phyloP scores from a whole-genome alignment of 1,140 invertebrate genomes.

The Teleogryllus occipitalis region DNA sequence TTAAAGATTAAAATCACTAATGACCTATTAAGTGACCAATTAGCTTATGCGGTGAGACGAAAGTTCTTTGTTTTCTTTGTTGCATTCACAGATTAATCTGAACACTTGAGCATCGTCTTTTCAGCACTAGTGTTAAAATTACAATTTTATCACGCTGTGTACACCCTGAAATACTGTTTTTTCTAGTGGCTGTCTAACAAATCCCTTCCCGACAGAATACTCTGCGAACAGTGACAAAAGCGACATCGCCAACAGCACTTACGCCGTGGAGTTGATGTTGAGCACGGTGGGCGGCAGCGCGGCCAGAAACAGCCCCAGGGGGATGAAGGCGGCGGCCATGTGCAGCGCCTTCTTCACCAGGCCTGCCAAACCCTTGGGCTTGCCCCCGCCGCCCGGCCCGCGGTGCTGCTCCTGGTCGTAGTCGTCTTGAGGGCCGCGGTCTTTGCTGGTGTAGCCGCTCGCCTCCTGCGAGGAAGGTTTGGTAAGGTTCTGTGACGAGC shows the following conservation, averaged over 20 bases:
- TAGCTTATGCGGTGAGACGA: too few relatives aligned
- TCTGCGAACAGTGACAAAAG: too few relatives aligned
- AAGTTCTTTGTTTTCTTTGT: too few relatives aligned
- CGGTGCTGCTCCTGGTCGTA: background rate
- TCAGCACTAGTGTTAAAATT: too few relatives aligned
- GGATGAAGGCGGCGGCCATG: constrained; percentile 44
- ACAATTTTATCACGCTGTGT: too few relatives aligned
- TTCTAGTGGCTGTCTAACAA: too few relatives aligned
- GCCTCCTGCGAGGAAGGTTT: background rate
- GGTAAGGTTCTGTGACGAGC: background rate
- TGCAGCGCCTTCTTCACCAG: constrained; percentile 42
- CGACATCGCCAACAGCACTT: constrained; percentile 21
- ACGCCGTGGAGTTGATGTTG: constrained; percentile 37
- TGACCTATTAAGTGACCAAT: too few relatives aligned
- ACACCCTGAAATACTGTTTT: too few relatives aligned
- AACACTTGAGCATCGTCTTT: too few relatives aligned
- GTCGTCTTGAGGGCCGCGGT: background rate
- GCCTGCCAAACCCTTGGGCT: background rate
- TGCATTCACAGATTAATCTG: too few relatives aligned
- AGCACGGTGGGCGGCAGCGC: constrained; percentile 46
- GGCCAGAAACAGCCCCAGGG: constrained; percentile 46
- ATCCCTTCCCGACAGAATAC: too few relatives aligned
- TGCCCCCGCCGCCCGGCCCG: background rate
- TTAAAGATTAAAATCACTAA: too few relatives aligned
- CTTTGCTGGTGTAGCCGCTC: background rate